phyloP scores from a whole-genome alignment of 2,797 vertebrate species.

The Scolopax bukidnonensis region DNA sequence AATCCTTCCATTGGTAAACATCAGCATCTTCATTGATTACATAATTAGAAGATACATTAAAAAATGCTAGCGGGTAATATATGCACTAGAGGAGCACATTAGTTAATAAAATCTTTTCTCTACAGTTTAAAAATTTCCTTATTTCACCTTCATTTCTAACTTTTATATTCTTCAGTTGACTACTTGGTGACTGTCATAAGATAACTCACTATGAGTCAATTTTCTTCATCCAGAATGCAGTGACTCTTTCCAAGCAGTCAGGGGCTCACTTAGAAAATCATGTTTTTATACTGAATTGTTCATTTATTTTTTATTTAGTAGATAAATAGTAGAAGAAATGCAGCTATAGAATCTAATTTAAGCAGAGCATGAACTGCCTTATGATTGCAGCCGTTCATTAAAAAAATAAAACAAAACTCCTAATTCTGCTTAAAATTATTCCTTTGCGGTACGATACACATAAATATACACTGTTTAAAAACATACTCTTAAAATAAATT shows the following conservation, averaged over 20 bases:
- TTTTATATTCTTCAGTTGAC: not conserved
- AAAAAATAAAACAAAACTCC: constrained; percentile 57
- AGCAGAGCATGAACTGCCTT: constrained; percentile 49
- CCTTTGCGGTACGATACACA: constrained; percentile 42
- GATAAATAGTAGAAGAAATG: constrained; percentile 65
- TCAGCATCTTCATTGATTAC: constrained; percentile 57
- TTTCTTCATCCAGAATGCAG: constrained; percentile 11
- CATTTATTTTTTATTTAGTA: constrained; percentile 68
- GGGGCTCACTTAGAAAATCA: constrained; percentile 15
- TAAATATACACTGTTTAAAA: constrained; percentile 53
- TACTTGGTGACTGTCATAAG: not conserved
- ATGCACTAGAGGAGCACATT: constrained; percentile 43
- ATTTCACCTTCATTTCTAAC: constrained; percentile 39
- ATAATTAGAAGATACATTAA: constrained; percentile 51
- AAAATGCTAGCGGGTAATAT: constrained; percentile 26
- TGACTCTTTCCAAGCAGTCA: constrained; percentile 3
- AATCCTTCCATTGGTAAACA: not conserved
- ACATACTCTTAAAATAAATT: constrained; percentile 33
- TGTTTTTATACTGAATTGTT: constrained; percentile 45
- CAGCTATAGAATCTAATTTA: constrained; percentile 73
- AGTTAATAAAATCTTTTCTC: constrained; percentile 22
- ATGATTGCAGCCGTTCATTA: constrained; percentile 66
- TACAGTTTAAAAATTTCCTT: constrained; percentile 29
- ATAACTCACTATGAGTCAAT: not conserved
- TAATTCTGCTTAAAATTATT: constrained; percentile 70